A percentile compares a stretch with the other conserved stretches of the same genome.
phyloP scores from a whole-genome alignment of 1,140 invertebrate genomes.

The Scaptodrosophila lebanonensis region DNA sequence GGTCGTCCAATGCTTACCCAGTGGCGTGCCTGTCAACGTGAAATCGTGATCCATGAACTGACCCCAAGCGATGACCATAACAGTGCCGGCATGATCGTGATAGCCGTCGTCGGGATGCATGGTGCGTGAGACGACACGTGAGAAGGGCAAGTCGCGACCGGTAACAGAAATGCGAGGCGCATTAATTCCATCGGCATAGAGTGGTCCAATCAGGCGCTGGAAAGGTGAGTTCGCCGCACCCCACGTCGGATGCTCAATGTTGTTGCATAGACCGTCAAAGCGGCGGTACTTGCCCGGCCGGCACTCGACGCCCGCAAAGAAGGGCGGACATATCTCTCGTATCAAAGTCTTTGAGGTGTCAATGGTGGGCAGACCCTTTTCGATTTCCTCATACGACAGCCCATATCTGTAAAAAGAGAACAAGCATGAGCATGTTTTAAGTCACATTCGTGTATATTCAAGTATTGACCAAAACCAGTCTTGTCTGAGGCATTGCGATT shows the following conservation, averaged over 20 bases:
- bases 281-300: constrained; percentile 92
- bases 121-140: constrained; percentile 90
- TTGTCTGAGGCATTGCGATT: constrained; percentile 15
- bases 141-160: constrained; percentile 86
- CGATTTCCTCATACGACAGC: constrained; percentile 89
- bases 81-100: constrained; percentile 95
- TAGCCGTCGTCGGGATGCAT: constrained; percentile 94
- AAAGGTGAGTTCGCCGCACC: constrained; percentile 91
- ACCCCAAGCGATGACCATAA: constrained; percentile 95
- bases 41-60: constrained; percentile 97
- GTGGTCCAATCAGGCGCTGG: constrained; percentile 86
- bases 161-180: constrained; percentile 85
- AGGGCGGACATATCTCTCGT: constrained; percentile 91
- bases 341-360: constrained; percentile 94
- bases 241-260: constrained; percentile 93
- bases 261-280: constrained; percentile 95
- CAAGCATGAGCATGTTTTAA: no score
- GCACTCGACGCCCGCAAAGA: constrained; percentile 91
- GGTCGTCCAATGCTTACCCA: constrained; percentile 80
- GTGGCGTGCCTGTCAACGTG: constrained; percentile 90
- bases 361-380: constrained; percentile 91
- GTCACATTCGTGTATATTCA: constrained; percentile 14
- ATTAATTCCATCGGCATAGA: constrained; percentile 89
- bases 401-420: constrained; percentile 82
- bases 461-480: constrained; percentile 5